Conservation (phyloP, 2,113 vertebrate genomes). For the Mirounga angustirostris region DNA sequence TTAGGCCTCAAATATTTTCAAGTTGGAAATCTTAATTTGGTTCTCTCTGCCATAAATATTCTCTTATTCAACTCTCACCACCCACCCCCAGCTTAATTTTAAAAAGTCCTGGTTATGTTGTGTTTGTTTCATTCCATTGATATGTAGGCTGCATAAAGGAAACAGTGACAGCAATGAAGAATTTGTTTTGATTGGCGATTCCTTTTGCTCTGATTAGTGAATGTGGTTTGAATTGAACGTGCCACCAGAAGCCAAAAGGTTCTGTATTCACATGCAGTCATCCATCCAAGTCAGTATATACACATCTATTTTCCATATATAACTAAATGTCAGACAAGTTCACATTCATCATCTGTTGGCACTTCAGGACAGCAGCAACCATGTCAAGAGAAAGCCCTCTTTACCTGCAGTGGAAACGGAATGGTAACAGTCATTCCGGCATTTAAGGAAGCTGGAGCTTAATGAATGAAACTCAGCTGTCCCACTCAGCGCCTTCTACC, state of each 20-base stretch:
- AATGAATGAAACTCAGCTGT: not conserved
- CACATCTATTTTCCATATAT: not conserved
- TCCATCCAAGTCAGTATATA: not conserved
- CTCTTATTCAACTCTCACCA: not conserved
- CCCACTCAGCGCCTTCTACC: not conserved
- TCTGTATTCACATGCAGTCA: not conserved
- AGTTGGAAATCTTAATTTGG: not conserved
- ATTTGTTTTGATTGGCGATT: not conserved
- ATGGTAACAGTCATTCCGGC: not conserved
- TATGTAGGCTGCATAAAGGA: not conserved
- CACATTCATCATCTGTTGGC: not conserved
- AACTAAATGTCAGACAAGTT: not conserved
- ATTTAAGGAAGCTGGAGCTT: not conserved
- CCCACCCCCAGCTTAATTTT: not conserved
- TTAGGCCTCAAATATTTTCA: conserved; percentile 22
- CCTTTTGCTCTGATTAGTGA: not conserved
- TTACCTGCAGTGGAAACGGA: not conserved
- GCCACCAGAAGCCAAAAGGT: not conserved
- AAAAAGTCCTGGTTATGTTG: not conserved
- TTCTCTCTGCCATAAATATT: not conserved
- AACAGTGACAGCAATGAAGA: not conserved
- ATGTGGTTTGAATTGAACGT: not conserved
- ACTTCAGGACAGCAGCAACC: not conserved
- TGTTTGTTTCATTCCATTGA: not conserved
- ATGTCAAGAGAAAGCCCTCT: not conserved